A percentile compares a stretch with the other conserved stretches of the same genome.
Evolutionary conservation across 2,888 invertebrate species (phyloP).

Genomic region (Limnephilus rhombicus): DNA sequence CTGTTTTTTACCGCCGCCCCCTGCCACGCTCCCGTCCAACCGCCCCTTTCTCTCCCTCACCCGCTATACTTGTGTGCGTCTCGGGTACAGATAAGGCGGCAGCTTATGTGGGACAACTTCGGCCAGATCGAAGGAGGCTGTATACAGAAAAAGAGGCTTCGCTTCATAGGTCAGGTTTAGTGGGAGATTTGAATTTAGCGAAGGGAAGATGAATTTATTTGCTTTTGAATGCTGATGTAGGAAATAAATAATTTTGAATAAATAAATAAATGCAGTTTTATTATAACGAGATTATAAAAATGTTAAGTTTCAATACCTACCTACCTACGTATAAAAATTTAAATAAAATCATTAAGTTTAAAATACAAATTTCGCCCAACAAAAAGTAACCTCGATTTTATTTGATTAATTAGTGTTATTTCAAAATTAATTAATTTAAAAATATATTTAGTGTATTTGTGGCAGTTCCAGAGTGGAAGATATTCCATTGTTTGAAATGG

Average conservation of each 20-base stretch:
- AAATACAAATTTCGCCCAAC: no score
- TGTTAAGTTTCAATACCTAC: not conserved
- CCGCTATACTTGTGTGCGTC: not conserved
- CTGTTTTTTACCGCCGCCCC: slow-evolving; percentile 46
- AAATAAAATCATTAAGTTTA: no score
- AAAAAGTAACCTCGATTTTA: no score
- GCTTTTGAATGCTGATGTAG: not conserved
- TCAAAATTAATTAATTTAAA: no score
- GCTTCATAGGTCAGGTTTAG: slow-evolving; percentile 60
- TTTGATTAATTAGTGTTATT: no score
- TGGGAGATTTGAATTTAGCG: not conserved
- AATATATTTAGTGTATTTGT: no score
- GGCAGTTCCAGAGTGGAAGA: no score
- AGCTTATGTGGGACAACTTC: slow-evolving; percentile 38
- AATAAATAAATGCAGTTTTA: not conserved
- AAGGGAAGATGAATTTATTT: not conserved
- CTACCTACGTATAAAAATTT: no score
- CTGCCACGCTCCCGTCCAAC: not conserved
- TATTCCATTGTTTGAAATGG: no score
- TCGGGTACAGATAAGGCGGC: not conserved
- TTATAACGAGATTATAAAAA: not conserved
- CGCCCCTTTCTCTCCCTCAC: slow-evolving; percentile 33
- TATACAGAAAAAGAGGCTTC: slow-evolving; percentile 55
- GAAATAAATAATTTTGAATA: not conserved
- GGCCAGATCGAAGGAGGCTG: slow-evolving; percentile 55